Evolutionary conservation across 1,140 invertebrate species (phyloP), one percentile per base, ranked within the genome.

Genomic region (Camponotus pennsylvanicus): DNA sequence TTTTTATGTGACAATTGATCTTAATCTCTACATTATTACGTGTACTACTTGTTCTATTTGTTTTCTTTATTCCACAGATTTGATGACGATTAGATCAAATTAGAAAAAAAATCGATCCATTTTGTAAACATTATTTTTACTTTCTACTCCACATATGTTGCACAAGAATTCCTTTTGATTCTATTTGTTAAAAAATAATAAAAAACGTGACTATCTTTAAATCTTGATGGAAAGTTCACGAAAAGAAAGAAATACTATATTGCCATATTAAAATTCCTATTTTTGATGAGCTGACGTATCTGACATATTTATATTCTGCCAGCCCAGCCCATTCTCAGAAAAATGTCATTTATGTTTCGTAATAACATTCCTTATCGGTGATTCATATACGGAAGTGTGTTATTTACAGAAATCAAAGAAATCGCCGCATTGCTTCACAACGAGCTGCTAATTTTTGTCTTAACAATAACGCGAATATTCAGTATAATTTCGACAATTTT

Each of bases 401-500:
- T 11, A 6, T 27, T 45, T 4, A 34, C 27, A 2, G 4, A 67
- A 40, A 0, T 27, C 27, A 15, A 5, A 18, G 34, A 13, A 3
- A 66, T 27, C 27, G 34, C 34, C 40, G 18, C 40, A 8, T 13
- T 3, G 0, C 3, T 77, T 78, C 6, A 32, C 34, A 21, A 49
- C n/a, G 2, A 66, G 4, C 3, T 37, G 15, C 13, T n/a, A 67
- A 40, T 52, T 8, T 3, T 8, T 9, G 8, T n/a, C 21, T 27
- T 27, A 67, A 7, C 1, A 78, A 5, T 11, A 64, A 13, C 15
- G 27, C 27, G 27, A 27, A 27, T 57, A 5, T 27, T 37, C 1
- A 52, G 84, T 55, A 92, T 27, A 78, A 3, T 3, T 21, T 59
- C 0, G 88, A 91, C 18, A 96, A 89, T 89, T 93, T 96, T 76